Percentiles rank a stretch among this genome's conserved stretches.
Conservation (phyloP, 2,888 invertebrate species). For the Aleiodes testaceus region DNA sequence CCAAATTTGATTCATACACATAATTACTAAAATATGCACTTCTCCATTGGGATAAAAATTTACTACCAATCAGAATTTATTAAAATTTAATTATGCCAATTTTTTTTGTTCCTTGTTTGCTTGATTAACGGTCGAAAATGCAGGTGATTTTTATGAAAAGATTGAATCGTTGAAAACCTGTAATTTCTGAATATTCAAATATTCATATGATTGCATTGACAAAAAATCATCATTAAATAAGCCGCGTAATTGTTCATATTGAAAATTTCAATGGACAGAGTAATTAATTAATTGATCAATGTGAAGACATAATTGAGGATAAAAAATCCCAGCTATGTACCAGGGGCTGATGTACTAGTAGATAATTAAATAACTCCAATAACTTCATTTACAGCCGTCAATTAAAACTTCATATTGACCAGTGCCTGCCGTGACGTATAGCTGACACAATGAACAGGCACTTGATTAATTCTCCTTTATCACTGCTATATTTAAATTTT, state of each 20-base stretch:
- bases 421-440: constrained; percentile 6
- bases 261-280: constrained; percentile 40
- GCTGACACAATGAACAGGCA: not conserved
- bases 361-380: constrained; percentile 20
- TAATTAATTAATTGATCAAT: constrained; percentile 71
- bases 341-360: not conserved
- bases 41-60: not conserved
- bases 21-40: constrained; percentile 21
- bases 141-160: not conserved
- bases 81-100: not conserved
- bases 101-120: constrained; percentile 16
- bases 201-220: not conserved
- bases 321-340: not conserved
- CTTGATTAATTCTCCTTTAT: not conserved
- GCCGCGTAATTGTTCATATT: not conserved
- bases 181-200: not conserved
- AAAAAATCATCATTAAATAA: not conserved
- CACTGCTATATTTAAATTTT: not conserved
- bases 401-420: constrained; percentile 12
- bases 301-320: constrained; percentile 51
- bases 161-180: not conserved
- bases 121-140: not conserved
- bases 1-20: constrained; percentile 18
- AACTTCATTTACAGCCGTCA: not conserved
- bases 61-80: constrained; percentile 5